Evolutionary conservation across 2,888 invertebrate genomes (phyloP).

Genomic region (Hyppa rectilinea): DNA sequence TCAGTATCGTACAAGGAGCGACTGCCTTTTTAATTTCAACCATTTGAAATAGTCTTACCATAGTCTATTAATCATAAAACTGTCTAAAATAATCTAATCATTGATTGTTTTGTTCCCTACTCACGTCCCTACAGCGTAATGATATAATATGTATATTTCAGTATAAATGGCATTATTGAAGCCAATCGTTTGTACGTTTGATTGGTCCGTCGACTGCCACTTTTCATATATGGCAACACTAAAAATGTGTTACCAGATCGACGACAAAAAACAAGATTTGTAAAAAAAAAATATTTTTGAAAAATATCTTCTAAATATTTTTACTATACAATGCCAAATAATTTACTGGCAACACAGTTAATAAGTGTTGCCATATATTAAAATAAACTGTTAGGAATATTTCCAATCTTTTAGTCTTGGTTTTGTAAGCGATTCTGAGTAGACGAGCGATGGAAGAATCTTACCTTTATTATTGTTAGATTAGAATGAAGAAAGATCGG

Average conservation of each 20-base stretch:
- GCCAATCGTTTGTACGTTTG: conserved; percentile 44
- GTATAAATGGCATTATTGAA: conserved; percentile 30
- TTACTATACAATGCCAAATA: conserved; percentile 58
- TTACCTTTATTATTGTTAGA: conserved; percentile 49
- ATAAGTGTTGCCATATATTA: conserved; percentile 55
- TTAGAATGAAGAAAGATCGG: conserved; percentile 37
- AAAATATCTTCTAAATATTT: conserved; percentile 47
- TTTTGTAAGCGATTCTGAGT: conserved; percentile 49
- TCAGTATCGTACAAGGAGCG: conserved; percentile 13
- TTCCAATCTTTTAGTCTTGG: conserved; percentile 51
- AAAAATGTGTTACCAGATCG: conserved; percentile 23
- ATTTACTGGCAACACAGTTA: conserved; percentile 34
- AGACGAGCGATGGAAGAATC: conserved; percentile 51
- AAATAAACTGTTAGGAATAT: conserved; percentile 49
- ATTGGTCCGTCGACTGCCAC: conserved; percentile 48
- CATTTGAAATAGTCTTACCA: no score
- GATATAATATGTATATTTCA: conserved; percentile 49
- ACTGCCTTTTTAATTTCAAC: not conserved
- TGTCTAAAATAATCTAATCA: not conserved
- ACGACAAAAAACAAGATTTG: conserved; percentile 11
- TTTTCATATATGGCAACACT: conserved; percentile 59
- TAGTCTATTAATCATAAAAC: no score
- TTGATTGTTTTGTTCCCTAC: conserved; percentile 13
- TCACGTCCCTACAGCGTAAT: conserved; percentile 47
- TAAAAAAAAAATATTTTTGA: conserved; percentile 17